A percentile compares a stretch with the other conserved stretches of the same genome.
phyloP scores from a whole-genome alignment of 1,140 invertebrate genomes.

The Papilio helenus region DNA sequence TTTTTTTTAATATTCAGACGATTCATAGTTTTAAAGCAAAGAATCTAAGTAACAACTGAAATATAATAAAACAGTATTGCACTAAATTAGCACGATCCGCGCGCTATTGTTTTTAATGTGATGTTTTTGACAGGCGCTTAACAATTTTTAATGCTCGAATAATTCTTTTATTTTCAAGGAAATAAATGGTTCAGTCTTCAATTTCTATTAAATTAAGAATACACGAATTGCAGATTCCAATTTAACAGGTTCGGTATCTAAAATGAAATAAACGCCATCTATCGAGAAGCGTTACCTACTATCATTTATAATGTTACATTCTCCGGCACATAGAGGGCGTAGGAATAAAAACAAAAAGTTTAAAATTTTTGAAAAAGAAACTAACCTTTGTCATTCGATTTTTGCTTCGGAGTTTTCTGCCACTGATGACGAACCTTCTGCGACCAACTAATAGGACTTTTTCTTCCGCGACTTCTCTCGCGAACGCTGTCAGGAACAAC shows the following conservation, averaged over 20 bases:
- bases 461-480: slow-evolving; percentile 72
- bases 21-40: too few species aligned
- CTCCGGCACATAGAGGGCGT: background rate
- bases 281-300: background rate
- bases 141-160: background rate
- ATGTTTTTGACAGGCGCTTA: background rate
- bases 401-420: slow-evolving; percentile 75
- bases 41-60: background rate
- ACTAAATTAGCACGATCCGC: background rate
- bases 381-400: slow-evolving; percentile 67
- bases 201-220: background rate
- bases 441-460: slow-evolving; percentile 80
- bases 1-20: background rate
- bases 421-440: slow-evolving; percentile 81
- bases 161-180: background rate
- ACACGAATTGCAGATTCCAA: background rate
- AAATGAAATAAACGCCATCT: background rate
- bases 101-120: background rate
- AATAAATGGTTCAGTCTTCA: background rate
- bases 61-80: background rate
- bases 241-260: background rate
- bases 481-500: slow-evolving; percentile 67
- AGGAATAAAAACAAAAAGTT: background rate
- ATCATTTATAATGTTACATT: background rate
- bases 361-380: background rate